Percentiles rank a stretch among this genome's conserved stretches.
phyloP scores from a whole-genome alignment of 2,113 vertebrate genomes.

The Thamnaconus septentrionalis region DNA sequence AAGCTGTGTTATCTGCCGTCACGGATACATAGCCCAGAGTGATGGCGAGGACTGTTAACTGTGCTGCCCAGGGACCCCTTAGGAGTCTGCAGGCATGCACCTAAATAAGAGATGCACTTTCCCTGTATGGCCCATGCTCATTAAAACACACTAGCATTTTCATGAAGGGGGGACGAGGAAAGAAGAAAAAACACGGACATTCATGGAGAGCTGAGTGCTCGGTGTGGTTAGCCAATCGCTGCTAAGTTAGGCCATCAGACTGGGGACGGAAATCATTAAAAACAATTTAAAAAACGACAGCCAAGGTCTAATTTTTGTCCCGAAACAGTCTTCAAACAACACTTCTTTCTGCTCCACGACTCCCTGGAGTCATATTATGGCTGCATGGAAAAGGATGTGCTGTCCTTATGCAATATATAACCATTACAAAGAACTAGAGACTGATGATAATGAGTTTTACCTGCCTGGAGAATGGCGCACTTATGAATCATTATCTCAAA shows the following conservation, averaged over 20 bases:
- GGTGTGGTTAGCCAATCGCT: conserved; percentile 13
- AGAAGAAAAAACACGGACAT: conserved; percentile 33
- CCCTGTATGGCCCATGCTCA: conserved; percentile 38
- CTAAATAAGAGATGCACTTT: conserved; percentile 52
- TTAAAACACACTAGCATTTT: conserved; percentile 49
- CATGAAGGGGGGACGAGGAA: conserved; percentile 33
- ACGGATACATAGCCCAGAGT: conserved; percentile 38
- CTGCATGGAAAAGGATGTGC: conserved; percentile 38
- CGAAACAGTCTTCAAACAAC: conserved; percentile 45
- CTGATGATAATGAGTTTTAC: conserved; percentile 67
- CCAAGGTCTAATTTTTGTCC: conserved; percentile 40
- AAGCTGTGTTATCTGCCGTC: conserved; percentile 47
- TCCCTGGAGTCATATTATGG: conserved; percentile 58
- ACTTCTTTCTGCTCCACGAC: conserved; percentile 30
- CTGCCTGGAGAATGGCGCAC: conserved; percentile 56
- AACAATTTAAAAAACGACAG: conserved; percentile 23
- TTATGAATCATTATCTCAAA: conserved; percentile 68
- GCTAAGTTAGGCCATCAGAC: conserved; percentile 6
- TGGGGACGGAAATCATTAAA: conserved; percentile 36
- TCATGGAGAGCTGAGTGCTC: conserved; percentile 20
- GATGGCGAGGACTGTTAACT: conserved; percentile 52
- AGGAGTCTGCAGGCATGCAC: conserved; percentile 33
- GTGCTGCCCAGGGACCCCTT: conserved; percentile 43
- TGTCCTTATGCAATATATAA: conserved; percentile 62
- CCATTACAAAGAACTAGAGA: conserved; percentile 59